phyloP scores from a whole-genome alignment of 35 echinoderm and acorn worm species.

The Patiria miniata region DNA sequence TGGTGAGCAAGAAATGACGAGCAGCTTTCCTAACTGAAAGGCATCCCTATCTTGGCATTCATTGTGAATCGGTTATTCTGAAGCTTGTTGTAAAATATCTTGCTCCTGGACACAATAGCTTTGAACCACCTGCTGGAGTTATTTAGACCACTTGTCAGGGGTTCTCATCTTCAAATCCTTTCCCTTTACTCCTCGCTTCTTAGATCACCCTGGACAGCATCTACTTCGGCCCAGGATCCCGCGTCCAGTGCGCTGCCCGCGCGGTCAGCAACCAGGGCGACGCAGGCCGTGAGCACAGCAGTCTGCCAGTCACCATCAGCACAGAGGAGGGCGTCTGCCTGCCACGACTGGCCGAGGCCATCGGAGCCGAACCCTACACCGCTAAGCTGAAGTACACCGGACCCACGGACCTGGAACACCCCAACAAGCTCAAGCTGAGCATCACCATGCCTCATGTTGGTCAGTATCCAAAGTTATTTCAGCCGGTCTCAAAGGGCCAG shows the following conservation, averaged over 20 bases:
- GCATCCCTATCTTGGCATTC: too few species aligned
- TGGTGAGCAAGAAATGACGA: conserved; percentile 43
- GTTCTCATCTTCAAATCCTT: too few species aligned
- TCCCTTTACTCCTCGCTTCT: background rate
- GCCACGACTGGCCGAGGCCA: conserved; percentile 71
- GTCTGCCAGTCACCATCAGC: conserved; percentile 66
- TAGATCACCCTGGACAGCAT: conserved; percentile 98
- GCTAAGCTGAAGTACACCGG: conserved; percentile 92
- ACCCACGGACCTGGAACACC: conserved; percentile 77
- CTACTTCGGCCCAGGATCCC: conserved; percentile 94
- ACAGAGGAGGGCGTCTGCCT: conserved; percentile 79
- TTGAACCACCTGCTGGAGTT: too few species aligned
- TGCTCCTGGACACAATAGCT: too few species aligned
- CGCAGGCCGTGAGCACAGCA: conserved; percentile 79
- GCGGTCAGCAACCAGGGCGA: conserved; percentile 77
- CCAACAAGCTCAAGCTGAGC: conserved; percentile 93
- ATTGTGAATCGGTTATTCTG: too few species aligned
- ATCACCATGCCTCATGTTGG: conserved; percentile 99
- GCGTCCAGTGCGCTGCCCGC: conserved; percentile 86
- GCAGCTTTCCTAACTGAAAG: too few species aligned
- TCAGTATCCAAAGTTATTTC: conserved; percentile 39
- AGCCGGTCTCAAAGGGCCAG: background rate
- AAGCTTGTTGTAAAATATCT: too few species aligned
- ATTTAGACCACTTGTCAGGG: too few species aligned
- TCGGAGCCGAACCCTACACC: conserved; percentile 97